Base-by-base conservation (phyloP, 2,888 invertebrate genomes). In the Temnothorax ravouxi region DNA sequence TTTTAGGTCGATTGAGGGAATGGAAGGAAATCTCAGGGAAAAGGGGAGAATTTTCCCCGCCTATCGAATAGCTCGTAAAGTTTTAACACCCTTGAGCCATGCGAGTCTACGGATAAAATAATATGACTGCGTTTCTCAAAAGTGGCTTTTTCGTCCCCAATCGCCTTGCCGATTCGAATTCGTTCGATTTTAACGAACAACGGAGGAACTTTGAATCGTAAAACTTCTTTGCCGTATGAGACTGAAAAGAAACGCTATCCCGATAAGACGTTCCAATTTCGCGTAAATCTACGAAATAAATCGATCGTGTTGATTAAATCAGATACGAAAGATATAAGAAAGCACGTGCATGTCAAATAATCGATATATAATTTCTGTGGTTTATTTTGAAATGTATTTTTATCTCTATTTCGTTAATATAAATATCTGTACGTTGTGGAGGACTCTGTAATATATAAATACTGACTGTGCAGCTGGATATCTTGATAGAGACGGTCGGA, bases 41-140 rank as follows among this genome's bases (percentile, higher is more conserved):
- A 72, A 41, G 59, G 34, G 21, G 21, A 47, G 47, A 72, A 80
- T 74, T 72, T 72, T 38, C 25, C 50, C 18, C n/a, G 21, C 47
- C 59, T 59, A 47, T 72, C 79, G 59, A 79, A 83, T 80, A 52
- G 50, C 84, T 83, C 84, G 85, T 87, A 90, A 89, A 89, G 85
- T 88, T 90, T 84, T 84, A 90, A 90, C 87, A 75, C 67, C 52
- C 77, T 29, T 21, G 80, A 66, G 59, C 81, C 77, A 54, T 62
- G 81, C 81, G 84, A 87, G 79, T 71, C 75, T 64, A 56, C 84
- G 59, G 79, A 64, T 88, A 69, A 89, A 89, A 89, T 90, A 90
- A 89, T 90, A 86, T 81, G 88, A 88, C 85, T 85, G 84, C 88
- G 79, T 88, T 88, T 83, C 82, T 86, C 72, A 85, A 90, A 87